phyloP scores from a whole-genome alignment of 1,140 invertebrate genomes.

The Bombus impatiens region DNA sequence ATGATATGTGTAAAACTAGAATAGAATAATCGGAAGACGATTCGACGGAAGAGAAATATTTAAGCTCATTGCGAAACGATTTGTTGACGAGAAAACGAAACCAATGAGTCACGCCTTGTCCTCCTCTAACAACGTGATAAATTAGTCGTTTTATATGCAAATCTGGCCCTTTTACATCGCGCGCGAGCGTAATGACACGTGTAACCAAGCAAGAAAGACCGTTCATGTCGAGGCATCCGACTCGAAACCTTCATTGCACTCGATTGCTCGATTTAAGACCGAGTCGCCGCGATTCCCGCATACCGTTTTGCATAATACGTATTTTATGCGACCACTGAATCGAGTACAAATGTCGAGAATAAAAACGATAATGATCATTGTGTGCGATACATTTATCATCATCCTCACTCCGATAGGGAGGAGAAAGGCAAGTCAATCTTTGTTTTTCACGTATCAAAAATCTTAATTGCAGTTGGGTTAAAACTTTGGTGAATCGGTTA shows the following conservation, averaged over 20 bases:
- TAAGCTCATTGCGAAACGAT: neutral
- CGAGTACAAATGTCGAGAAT: neutral
- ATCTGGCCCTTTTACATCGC: neutral
- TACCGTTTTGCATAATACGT: conserved; percentile 30
- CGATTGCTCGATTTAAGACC: conserved; percentile 34
- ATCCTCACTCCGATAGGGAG: neutral
- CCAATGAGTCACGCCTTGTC: neutral
- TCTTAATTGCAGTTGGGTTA: neutral
- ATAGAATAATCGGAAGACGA: neutral
- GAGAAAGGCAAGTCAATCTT: neutral
- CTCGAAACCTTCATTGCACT: neutral
- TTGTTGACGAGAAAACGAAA: neutral
- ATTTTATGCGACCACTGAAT: conserved; percentile 24
- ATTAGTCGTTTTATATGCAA: conserved; percentile 46
- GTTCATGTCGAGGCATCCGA: neutral
- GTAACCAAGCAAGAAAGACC: conserved; percentile 20
- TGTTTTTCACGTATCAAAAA: neutral
- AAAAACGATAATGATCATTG: conserved; percentile 16
- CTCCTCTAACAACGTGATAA: conserved; percentile 13
- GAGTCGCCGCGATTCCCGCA: neutral
- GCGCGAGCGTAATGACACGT: conserved; percentile 6
- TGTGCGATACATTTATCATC: neutral
- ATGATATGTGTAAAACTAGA: neutral
- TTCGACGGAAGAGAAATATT: neutral
- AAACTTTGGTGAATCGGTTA: neutral